Base-by-base conservation (phyloP, 2,888 invertebrate species). In the Orthosia gothica region DNA sequence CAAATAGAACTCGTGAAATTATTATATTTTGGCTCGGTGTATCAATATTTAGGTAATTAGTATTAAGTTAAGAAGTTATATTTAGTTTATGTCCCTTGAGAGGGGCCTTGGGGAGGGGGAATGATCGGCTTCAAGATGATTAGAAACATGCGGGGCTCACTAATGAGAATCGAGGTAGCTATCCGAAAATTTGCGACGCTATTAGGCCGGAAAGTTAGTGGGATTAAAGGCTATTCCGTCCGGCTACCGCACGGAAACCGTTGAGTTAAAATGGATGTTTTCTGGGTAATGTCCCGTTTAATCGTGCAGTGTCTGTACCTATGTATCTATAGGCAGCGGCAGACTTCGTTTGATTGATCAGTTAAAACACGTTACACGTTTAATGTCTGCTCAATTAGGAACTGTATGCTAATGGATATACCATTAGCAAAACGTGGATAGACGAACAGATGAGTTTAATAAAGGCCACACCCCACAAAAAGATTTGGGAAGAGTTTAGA, bases 161-260 rank as follows among this genome's bases (percentile, higher is more conserved):
- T 85, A 82, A 84, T 77, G 80, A 73, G 64, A 58, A 66, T 70
- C 16, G 63, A 49, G 52, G 59, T 61, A 55, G 69, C 18, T 62
- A 40, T 16, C 58, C 75, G 83, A 72, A 83, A 74, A 75, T 77
- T 74, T 62, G 69, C 26, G 73, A 18, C 15, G 47, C 67, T 49
- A 75, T 74, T 84, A 76, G 54, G 47, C 45, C 72, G 76, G 57
- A 75, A 77, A 77, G 58, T 80, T 76, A 54, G 73, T 69, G 45
- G 74, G 47, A 75, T 73, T 85, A 77, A 55, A 65, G 64, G 59
- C 59, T 63, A 76, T 82, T 70, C 20, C 26, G 57, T 50, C 52
- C 63, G 50, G 62, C 23, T 59, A 62, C 71, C 64, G 26, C 62
- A 72, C 18, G n/a, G 66, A 67, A 74, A 66, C 40, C 57, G 13